Evolutionary conservation across 2,888 invertebrate genomes (phyloP).

Genomic region (Volucella bombylans): DNA sequence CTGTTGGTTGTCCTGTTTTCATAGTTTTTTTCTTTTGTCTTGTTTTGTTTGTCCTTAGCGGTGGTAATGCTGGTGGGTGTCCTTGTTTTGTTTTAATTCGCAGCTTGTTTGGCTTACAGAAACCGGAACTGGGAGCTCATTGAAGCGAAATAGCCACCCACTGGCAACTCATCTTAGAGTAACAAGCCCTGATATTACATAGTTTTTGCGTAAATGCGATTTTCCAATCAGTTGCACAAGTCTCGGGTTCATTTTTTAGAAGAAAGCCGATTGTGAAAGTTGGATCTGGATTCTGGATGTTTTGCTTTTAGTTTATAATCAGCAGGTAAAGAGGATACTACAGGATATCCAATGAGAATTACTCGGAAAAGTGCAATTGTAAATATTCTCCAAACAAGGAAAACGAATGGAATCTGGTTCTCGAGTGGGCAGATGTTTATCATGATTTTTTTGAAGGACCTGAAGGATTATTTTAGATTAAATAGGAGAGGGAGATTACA

Average conservation of each 20-base stretch:
- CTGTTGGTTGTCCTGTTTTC: not conserved
- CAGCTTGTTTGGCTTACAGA: constrained; percentile 43
- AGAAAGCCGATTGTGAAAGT: constrained; percentile 15
- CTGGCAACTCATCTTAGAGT: constrained; percentile 2
- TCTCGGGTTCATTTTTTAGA: constrained; percentile 39
- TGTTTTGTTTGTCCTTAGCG: not conserved
- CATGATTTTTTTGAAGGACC: too few species aligned
- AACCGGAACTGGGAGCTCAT: constrained; percentile 30
- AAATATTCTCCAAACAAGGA: constrained; percentile 16
- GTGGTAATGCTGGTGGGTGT: not conserved
- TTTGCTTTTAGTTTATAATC: constrained; percentile 33
- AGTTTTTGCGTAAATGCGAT: constrained; percentile 63
- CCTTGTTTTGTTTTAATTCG: constrained; percentile 40
- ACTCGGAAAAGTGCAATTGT: constrained; percentile 38
- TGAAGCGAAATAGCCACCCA: constrained; percentile 31
- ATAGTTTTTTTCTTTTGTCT: not conserved
- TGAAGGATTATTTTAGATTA: too few species aligned
- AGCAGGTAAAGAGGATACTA: constrained; percentile 21
- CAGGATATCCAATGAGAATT: not conserved
- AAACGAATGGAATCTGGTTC: too few species aligned
- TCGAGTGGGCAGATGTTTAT: too few species aligned
- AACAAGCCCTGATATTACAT: constrained; percentile 25
- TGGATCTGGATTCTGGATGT: not conserved
- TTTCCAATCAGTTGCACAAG: constrained; percentile 62
- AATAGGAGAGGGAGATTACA: too few species aligned